Base-by-base conservation (phyloP, 2,888 invertebrate species). In the Papilio gigon region DNA sequence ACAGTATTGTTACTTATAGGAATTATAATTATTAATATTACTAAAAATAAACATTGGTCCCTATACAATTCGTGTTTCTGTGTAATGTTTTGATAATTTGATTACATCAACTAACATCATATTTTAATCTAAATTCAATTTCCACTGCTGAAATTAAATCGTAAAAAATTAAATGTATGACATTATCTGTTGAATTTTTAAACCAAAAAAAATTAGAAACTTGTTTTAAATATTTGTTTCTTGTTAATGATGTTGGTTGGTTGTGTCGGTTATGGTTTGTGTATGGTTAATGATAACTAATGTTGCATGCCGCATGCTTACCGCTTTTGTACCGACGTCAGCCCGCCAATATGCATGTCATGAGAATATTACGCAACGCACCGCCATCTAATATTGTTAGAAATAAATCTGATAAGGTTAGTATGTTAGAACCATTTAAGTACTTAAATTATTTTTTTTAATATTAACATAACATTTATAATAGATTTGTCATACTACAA, bases 341-440 rank as follows among this genome's bases (percentile, higher is more conserved):
- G 97, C 96, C 96, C 80, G 89, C 93, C 77, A 96, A 95, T 92
- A 94, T 95, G 86, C 94, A 95, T 85, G 94, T 95, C 87, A 94
- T 97, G 93, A 94, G 96, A 89, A 94, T 95, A 82, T 94, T 97
- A 78, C 94, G 96, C 88, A 95, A 95, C 93, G 97, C 97, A 75
- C 97, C 97, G 79, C 97, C 97, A 64, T 97, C 97, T 77, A 95
- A 97, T 93, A 90, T 95, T 88, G 94, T 95, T 90, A 97, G 95
- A 94, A 96, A 95, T 84, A 96, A 96, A 89, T 97, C 97, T 25
- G 96, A 95, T 83, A 96, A 97, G 96, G 97, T 97, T 93, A 93
- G 94, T 91, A 71, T 58, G 67, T 37, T 37, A 37, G 6, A 37
- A 12, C 37, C 37, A 37, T 37, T 35, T 2, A 9, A 35, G 1